These are phyloP conservation scores for Lomographa bimaculata DNA, from an alignment of 2,888 invertebrate genomes.

Conservation along the genomic window DNA sequence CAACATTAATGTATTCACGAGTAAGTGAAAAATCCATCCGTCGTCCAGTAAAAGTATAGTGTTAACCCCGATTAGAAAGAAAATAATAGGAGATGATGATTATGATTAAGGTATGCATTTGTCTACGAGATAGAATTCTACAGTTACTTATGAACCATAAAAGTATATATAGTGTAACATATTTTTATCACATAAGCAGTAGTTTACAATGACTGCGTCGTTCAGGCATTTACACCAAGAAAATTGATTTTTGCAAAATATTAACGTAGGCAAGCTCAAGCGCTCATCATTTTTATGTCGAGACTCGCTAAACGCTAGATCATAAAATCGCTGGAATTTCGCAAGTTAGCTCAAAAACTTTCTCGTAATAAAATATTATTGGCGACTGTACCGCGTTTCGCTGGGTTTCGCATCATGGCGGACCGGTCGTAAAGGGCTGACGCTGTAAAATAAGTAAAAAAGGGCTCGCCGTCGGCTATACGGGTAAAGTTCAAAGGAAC, in stretches of 20 bases:
- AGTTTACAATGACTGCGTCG: too few species aligned
- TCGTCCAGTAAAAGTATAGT: too few species aligned
- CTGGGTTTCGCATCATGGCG: constrained; percentile 59
- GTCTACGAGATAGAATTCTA: too few species aligned
- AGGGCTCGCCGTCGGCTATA: constrained; percentile 56
- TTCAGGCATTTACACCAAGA: too few species aligned
- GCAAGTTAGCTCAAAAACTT: constrained; percentile 36
- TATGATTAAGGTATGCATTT: too few species aligned
- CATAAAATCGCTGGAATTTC: constrained; percentile 35
- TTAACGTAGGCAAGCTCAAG: constrained; percentile 15
- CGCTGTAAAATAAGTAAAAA: constrained; percentile 68
- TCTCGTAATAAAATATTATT: constrained; percentile 44
- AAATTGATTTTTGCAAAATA: constrained; percentile 15
- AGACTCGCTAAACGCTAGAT: constrained; percentile 28
- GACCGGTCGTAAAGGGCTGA: constrained; percentile 61
- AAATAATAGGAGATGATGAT: too few species aligned
- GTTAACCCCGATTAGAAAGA: too few species aligned
- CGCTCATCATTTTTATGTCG: constrained; percentile 21
- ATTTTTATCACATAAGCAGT: too few species aligned
- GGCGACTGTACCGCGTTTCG: constrained; percentile 41
- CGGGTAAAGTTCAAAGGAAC: constrained; percentile 67
- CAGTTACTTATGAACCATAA: too few species aligned
- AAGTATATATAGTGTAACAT: too few species aligned
- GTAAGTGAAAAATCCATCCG: too few species aligned
- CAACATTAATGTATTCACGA: too few species aligned